phyloP scores from a whole-genome alignment of 2,797 vertebrate species.

The Hydrocynus forskahlii region DNA sequence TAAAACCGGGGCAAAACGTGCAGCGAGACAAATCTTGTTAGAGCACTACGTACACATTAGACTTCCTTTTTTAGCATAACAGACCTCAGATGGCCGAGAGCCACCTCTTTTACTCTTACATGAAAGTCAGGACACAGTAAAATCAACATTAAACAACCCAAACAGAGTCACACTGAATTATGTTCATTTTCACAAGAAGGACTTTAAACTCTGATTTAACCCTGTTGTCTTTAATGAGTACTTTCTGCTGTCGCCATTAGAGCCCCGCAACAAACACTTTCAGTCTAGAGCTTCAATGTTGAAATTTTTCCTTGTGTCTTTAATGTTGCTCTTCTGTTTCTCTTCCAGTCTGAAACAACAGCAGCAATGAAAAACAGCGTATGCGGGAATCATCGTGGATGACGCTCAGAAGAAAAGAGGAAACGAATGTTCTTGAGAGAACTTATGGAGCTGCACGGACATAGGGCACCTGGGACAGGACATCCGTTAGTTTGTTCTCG shows the following conservation, averaged over 20 bases:
- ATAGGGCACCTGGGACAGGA: slow-evolving; percentile 18
- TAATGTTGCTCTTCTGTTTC: neutral
- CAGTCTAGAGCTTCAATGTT: neutral
- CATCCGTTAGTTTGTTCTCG: neutral
- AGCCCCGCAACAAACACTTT: neutral
- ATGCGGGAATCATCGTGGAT: neutral
- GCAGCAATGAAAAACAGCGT: slow-evolving; percentile 45
- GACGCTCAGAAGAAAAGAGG: slow-evolving; percentile 16
- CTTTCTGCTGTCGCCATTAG: neutral
- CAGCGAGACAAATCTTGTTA: neutral
- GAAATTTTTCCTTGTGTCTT: neutral
- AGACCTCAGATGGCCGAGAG: neutral
- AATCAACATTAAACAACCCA: neutral
- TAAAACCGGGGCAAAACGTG: neutral
- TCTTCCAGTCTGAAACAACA: slow-evolving; percentile 58
- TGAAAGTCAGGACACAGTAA: neutral
- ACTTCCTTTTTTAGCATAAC: neutral
- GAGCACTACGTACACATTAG: neutral
- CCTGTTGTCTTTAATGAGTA: neutral
- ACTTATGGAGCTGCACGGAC: slow-evolving; percentile 15
- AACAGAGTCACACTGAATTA: neutral
- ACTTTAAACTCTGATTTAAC: neutral
- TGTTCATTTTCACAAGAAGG: neutral
- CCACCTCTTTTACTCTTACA: neutral
- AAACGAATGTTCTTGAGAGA: slow-evolving; percentile 3